Evolutionary conservation across 2,888 invertebrate genomes (phyloP), one percentile per base, ranked within the genome.

Genomic region (Crocallis elinguaria): DNA sequence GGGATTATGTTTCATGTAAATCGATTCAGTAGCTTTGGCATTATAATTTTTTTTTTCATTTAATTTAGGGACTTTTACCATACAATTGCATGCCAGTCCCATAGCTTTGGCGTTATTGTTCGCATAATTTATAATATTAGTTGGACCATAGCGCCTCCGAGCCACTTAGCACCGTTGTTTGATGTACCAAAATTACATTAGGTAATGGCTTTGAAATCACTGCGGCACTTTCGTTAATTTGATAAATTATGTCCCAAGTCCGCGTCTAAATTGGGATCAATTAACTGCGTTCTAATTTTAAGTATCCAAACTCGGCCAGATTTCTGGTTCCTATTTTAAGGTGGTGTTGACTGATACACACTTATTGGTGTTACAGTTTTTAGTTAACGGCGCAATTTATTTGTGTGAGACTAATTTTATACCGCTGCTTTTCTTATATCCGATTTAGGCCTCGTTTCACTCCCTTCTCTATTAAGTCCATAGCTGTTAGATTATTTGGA

Each of bases 281-380:
- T 82, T 82, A 79, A 71, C 50, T 43, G 51, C 41, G 60, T 66
- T 68, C 68, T 81, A 77, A 77, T 76, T 75, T 71, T 79, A 79
- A 69, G 64, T 60, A 54, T 66, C 60, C 67, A 52, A 74, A 74
- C 61, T 62, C 55, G 64, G 69, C 60, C 66, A 65, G 60, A 67
- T 66, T 67, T 67, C 64, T 64, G 60, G 57, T 57, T 65, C 61
- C 49, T 51, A 66, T 59, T 60, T 67, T 67, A 67, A 66, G 71
- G 68, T 71, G 61, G 62, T 67, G 76, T 57, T 64, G 75, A 78
- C 58, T 63, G 76, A 76, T 77, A 75, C 60, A 71, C 63, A 61
- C 61, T 66, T 69, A 70, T 73, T 71, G 66, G 49, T 57, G 60
- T 30, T 36, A 51, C 49, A 49, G 43, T 42, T 45, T 49, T 49